A percentile compares a stretch with the other conserved stretches of the same genome.
Conservation (phyloP, 2,888 invertebrate species). For the Blomia tropicalis region DNA sequence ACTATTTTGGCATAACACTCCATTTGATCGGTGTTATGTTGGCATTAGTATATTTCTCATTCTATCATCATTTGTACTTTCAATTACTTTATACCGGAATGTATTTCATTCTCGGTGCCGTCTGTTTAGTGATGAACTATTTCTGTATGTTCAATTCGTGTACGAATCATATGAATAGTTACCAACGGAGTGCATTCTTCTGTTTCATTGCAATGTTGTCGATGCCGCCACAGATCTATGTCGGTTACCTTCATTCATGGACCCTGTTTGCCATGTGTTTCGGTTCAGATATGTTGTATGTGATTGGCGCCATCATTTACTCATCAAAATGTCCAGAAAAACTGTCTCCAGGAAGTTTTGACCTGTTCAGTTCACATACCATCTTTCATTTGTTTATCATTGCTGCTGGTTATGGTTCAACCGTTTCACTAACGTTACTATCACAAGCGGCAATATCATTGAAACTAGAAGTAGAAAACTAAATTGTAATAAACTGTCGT, state of each 20-base stretch:
- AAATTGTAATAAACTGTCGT: background rate
- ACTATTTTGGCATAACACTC: constrained; percentile 6
- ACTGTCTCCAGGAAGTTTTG: background rate
- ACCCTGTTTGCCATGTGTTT: background rate
- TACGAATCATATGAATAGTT: background rate
- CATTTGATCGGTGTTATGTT: constrained; percentile 10
- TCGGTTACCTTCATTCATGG: background rate
- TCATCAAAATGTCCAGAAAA: constrained; percentile 9
- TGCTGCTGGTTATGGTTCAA: constrained; percentile 1
- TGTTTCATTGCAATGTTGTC: background rate
- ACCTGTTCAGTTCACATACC: constrained; percentile 3
- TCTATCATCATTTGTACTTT: background rate
- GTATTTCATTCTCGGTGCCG: background rate
- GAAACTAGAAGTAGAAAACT: background rate
- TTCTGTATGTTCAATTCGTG: constrained; percentile 1
- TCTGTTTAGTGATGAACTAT: constrained; percentile 11
- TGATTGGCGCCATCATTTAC: background rate
- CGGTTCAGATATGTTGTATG: background rate
- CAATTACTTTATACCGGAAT: background rate
- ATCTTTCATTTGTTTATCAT: constrained; percentile 5
- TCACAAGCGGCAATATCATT: background rate
- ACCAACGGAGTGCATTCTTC: background rate
- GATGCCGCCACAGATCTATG: background rate
- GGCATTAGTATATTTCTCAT: constrained; percentile 4
- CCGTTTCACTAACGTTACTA: background rate